Evolutionary conservation across 2,888 invertebrate species (phyloP).

Genomic region (Lamproptera curius): DNA sequence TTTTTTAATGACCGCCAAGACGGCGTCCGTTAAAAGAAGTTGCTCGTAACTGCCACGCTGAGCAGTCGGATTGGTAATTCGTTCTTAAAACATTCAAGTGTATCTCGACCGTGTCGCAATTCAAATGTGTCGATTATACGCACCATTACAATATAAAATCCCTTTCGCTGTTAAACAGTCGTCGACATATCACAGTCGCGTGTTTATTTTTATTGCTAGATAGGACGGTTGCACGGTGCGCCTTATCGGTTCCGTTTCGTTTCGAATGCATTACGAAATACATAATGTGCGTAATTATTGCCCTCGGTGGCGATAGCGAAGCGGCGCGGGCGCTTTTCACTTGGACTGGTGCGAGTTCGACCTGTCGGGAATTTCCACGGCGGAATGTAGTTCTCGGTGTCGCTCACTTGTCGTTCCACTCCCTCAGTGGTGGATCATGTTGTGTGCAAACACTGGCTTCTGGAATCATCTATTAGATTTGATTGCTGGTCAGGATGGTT

Average conservation of each 20-base stretch:
- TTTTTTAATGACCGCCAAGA: no score
- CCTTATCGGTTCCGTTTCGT: conserved; percentile 10
- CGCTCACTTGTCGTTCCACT: not conserved
- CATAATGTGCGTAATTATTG: conserved; percentile 3
- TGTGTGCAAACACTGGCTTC: no score
- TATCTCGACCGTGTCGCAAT: no score
- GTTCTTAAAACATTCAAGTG: no score
- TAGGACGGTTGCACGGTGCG: not conserved
- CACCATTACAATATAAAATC: no score
- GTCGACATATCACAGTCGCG: not conserved
- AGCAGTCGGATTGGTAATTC: no score
- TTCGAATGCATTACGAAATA: conserved; percentile 10
- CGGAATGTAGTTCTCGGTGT: not conserved
- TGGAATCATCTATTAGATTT: no score
- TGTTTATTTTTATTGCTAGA: conserved; percentile 1
- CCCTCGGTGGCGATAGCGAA: conserved; percentile 4
- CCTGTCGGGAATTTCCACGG: conserved; percentile 1
- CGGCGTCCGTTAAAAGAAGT: no score
- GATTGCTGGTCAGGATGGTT: no score
- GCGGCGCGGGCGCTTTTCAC: conserved; percentile 6
- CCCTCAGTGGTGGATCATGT: no score
- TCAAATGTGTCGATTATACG: no score
- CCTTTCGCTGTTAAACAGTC: conserved; percentile 5
- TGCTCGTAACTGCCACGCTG: no score
- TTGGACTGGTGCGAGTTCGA: not conserved